Evolutionary conservation across 2,888 invertebrate genomes (phyloP).

Genomic region (Lochmaea crataegi): DNA sequence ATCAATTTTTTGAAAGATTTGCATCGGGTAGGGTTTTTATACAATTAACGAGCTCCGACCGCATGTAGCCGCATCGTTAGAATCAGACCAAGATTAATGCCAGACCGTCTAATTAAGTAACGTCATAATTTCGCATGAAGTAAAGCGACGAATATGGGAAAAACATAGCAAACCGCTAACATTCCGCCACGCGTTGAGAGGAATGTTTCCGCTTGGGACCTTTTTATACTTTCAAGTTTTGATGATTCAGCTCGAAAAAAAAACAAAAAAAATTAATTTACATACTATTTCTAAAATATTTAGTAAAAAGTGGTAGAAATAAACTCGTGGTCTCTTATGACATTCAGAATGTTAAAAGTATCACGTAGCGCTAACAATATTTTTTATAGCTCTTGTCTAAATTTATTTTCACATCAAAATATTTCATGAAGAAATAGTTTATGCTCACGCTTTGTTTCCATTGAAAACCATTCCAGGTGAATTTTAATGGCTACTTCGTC

Average conservation of each 20-base stretch:
- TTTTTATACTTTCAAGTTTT: conserved; percentile 23
- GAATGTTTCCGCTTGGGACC: conserved; percentile 26
- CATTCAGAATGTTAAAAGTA: no score
- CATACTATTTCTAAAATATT: background rate
- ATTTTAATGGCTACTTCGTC: no score
- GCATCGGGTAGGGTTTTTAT: conserved; percentile 47
- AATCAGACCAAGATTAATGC: conserved; percentile 57
- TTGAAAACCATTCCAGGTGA: no score
- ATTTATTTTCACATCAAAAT: no score
- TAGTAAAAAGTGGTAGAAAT: background rate
- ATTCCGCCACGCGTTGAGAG: conserved; percentile 23
- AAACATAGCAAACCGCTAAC: conserved; percentile 38
- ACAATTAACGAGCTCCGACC: conserved; percentile 52
- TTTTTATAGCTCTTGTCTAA: no score
- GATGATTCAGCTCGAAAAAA: background rate
- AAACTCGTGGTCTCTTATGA: background rate
- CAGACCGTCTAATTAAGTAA: conserved; percentile 59
- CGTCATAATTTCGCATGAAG: conserved; percentile 59
- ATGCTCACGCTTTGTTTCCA: no score
- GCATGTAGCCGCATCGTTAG: conserved; percentile 54
- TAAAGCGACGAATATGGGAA: conserved; percentile 53
- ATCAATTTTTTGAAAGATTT: background rate
- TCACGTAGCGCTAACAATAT: no score
- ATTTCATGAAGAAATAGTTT: no score
- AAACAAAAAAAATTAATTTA: background rate